A percentile compares a stretch with the other conserved stretches of the same genome.
phyloP scores from a whole-genome alignment of 2,113 vertebrate species.

The Bos javanicus region DNA sequence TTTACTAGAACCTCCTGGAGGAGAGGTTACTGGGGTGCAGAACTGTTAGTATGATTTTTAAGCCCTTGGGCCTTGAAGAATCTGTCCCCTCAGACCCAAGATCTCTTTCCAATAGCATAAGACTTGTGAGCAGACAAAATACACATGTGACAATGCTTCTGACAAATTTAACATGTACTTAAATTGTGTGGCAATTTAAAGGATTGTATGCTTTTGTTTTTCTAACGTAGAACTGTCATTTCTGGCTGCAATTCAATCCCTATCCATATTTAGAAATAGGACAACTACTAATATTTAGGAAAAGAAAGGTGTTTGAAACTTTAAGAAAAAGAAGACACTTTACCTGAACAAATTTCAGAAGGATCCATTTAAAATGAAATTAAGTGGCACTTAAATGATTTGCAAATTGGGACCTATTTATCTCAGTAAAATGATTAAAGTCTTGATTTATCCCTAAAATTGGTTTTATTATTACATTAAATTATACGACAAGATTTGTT shows the following conservation, averaged over 20 bases:
- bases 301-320: constrained; percentile 48
- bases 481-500: constrained; percentile 72
- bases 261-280: constrained; percentile 38
- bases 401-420: constrained; percentile 74
- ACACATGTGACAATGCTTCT: constrained; percentile 57
- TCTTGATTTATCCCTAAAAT: constrained; percentile 78
- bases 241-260: not conserved
- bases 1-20: not conserved
- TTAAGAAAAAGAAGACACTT: constrained; percentile 59
- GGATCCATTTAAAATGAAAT: constrained; percentile 69
- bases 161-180: constrained; percentile 52
- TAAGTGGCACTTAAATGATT: constrained; percentile 72
- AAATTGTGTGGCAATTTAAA: constrained; percentile 55
- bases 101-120: not conserved
- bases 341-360: constrained; percentile 62
- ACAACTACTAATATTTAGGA: constrained; percentile 39
- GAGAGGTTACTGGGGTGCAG: not conserved
- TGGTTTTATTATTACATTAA: constrained; percentile 72
- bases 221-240: not conserved
- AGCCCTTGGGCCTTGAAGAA: not conserved
- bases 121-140: constrained; percentile 30
- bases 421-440: constrained; percentile 76
- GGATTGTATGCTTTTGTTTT: not conserved
- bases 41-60: not conserved
- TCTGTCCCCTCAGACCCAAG: not conserved